phyloP scores from a whole-genome alignment of 2,113 vertebrate species.

The Ophthalmolycus amberensis region DNA sequence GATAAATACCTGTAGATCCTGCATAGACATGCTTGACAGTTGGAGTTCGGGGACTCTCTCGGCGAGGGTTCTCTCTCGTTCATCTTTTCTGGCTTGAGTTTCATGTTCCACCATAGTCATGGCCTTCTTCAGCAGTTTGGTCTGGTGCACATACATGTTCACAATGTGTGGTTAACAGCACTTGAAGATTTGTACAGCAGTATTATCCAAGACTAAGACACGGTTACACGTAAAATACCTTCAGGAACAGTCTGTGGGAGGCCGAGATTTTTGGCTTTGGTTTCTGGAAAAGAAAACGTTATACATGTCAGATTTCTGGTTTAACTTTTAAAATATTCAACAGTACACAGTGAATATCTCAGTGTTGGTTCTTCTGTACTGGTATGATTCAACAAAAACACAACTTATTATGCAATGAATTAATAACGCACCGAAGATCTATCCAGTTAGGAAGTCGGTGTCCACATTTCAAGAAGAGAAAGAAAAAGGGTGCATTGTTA shows the following conservation, averaged over 20 bases:
- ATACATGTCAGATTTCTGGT: neutral
- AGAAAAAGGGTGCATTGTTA: constrained; percentile 29
- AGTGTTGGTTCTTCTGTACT: neutral
- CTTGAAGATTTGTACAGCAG: neutral
- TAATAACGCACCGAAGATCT: constrained; percentile 65
- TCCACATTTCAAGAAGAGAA: constrained; percentile 26
- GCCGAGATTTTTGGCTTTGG: constrained; percentile 81
- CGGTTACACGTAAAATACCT: constrained; percentile 64
- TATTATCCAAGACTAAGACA: neutral
- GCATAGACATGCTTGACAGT: constrained; percentile 76
- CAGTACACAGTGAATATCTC: neutral
- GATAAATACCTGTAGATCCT: constrained; percentile 81
- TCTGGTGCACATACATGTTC: constrained; percentile 66
- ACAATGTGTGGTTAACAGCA: neutral
- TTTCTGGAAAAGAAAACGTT: constrained; percentile 63
- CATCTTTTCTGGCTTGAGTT: constrained; percentile 71
- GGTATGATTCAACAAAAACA: neutral
- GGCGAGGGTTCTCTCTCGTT: constrained; percentile 73
- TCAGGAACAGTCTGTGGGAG: constrained; percentile 82
- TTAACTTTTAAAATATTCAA: neutral
- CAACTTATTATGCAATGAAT: neutral
- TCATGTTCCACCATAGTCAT: constrained; percentile 77
- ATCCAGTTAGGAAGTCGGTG: neutral
- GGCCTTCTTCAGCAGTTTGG: constrained; percentile 83
- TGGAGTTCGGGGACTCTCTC: constrained; percentile 77